A percentile compares a stretch with the other conserved stretches of the same genome.
Evolutionary conservation across 2,797 vertebrate species (phyloP).

Genomic region (Smutsia temminckii): DNA sequence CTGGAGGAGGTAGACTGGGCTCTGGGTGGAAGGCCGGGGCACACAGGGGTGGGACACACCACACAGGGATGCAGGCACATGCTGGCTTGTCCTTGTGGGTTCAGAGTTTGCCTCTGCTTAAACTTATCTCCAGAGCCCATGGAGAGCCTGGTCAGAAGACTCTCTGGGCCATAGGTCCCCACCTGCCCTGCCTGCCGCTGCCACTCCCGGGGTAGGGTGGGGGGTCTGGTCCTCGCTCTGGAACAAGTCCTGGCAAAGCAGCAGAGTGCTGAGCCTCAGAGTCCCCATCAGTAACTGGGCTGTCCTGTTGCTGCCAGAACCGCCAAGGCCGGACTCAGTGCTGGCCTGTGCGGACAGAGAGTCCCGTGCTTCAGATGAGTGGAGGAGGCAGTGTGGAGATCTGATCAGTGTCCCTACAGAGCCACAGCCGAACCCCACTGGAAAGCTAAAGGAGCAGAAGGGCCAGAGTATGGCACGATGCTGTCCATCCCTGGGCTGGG

Average conservation of each 20-base stretch:
- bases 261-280: background rate
- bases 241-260: background rate
- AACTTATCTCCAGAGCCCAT: background rate
- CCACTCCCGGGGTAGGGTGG: background rate
- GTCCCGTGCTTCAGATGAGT: background rate
- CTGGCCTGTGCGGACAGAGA: background rate
- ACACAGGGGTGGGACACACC: background rate
- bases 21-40: background rate
- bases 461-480: background rate
- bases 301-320: background rate
- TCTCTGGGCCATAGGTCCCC: background rate
- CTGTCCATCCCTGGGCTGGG: fast-evolving
- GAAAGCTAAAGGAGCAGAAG: background rate
- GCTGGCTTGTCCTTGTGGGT: background rate
- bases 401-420: no score
- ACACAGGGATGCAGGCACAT: fast-evolving
- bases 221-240: no score
- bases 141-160: background rate
- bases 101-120: background rate
- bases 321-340: background rate
- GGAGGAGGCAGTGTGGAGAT: background rate
- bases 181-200: fast-evolving
- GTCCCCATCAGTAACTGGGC: background rate
- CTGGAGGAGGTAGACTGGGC: no score
- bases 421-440: background rate